These are phyloP conservation scores for Anastrepha ludens DNA, from an alignment of 1,140 invertebrate genomes.

Conservation along the genomic window DNA sequence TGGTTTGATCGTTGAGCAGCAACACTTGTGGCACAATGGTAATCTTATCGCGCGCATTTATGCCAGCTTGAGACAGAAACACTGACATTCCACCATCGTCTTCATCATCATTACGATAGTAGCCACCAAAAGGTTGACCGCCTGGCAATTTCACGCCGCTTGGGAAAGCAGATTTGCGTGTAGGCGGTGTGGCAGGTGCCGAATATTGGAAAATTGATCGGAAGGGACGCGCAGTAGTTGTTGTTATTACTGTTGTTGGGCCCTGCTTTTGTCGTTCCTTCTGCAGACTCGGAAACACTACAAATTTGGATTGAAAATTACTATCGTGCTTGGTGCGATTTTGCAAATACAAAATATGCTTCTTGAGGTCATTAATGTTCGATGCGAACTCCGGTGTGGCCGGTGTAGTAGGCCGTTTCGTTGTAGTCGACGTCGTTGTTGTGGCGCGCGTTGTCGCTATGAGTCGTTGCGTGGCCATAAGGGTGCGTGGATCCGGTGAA, in stretches of 20 bases:
- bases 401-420: slow-evolving; percentile 55
- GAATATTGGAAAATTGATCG: slow-evolving; percentile 67
- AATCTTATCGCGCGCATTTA: slow-evolving; percentile 57
- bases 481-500: slow-evolving; percentile 63
- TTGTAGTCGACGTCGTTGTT: slow-evolving; percentile 58
- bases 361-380: slow-evolving; percentile 72
- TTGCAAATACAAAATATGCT: slow-evolving; percentile 71
- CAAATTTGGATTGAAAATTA: slow-evolving; percentile 73
- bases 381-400: slow-evolving; percentile 56
- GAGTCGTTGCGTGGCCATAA: slow-evolving; percentile 39
- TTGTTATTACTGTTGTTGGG: slow-evolving; percentile 55
- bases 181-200: slow-evolving; percentile 67
- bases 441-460: slow-evolving; percentile 27
- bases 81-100: slow-evolving; percentile 55
- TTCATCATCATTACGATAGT: slow-evolving; percentile 65
- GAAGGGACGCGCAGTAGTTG: slow-evolving; percentile 62
- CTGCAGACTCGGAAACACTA: slow-evolving; percentile 70
- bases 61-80: slow-evolving; percentile 59
- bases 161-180: slow-evolving; percentile 61
- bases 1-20: slow-evolving; percentile 64
- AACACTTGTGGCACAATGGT: slow-evolving; percentile 67
- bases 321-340: slow-evolving; percentile 71
- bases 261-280: slow-evolving; percentile 62
- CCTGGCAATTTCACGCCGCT: slow-evolving; percentile 59
- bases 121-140: slow-evolving; percentile 64